A percentile compares a stretch with the other conserved stretches of the same genome.
Conservation (phyloP, 2,888 invertebrate species). For the Diloba caeruleocephala region DNA sequence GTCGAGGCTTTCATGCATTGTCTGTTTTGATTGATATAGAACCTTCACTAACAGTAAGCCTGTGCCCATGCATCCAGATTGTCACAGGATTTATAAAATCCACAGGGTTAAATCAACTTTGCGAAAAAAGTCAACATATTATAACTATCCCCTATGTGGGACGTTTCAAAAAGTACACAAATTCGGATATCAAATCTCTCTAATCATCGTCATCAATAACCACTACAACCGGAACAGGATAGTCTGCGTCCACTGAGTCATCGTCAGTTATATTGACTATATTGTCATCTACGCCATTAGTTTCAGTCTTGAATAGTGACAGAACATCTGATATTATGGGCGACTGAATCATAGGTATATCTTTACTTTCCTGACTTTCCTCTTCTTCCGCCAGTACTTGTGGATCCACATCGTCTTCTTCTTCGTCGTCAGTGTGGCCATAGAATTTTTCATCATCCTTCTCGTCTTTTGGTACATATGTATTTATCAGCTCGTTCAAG, state of each 20-base stretch:
- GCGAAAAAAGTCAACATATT: not conserved
- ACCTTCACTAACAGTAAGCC: not conserved
- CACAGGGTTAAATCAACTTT: too few species aligned
- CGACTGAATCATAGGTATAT: slow-evolving; percentile 60
- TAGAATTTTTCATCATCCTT: slow-evolving; percentile 83
- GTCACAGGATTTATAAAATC: too few species aligned
- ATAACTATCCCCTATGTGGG: not conserved
- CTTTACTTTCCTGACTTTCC: slow-evolving; percentile 43
- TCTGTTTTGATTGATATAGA: not conserved
- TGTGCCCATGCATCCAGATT: too few species aligned
- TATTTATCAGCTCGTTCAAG: slow-evolving; percentile 70
- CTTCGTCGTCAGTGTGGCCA: slow-evolving; percentile 74
- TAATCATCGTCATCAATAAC: slow-evolving; percentile 35
- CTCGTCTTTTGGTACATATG: slow-evolving; percentile 78
- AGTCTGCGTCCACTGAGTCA: slow-evolving; percentile 22
- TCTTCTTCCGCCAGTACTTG: slow-evolving; percentile 46
- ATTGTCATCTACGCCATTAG: slow-evolving; percentile 39
- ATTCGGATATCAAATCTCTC: not conserved
- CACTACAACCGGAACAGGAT: slow-evolving; percentile 20
- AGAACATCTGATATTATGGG: slow-evolving; percentile 84
- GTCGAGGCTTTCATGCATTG: too few species aligned
- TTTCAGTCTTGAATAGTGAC: slow-evolving; percentile 73
- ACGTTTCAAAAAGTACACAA: not conserved
- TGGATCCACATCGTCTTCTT: slow-evolving; percentile 51
- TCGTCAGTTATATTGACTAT: slow-evolving; percentile 69